A percentile compares a stretch with the other conserved stretches of the same genome.
phyloP scores from a whole-genome alignment of 2,888 invertebrate genomes.

The Nasonia oneida region DNA sequence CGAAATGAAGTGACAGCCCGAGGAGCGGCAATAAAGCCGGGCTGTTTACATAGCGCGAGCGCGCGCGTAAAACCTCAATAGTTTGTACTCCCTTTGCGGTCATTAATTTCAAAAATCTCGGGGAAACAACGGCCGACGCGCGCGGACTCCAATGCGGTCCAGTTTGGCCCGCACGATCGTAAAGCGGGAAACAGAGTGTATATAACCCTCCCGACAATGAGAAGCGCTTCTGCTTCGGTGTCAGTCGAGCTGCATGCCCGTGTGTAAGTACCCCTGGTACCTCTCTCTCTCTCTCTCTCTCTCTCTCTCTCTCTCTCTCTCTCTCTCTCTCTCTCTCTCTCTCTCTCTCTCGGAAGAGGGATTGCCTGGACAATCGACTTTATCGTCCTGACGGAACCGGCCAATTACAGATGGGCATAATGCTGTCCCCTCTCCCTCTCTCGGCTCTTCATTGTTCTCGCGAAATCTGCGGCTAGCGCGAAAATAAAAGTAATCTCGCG shows the following conservation, averaged over 20 bases:
- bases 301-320: too few relatives aligned
- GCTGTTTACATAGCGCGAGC: slow-evolving; percentile 16
- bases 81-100: slow-evolving; percentile 13
- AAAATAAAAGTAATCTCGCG: slow-evolving; percentile 30
- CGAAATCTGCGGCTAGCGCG: background rate
- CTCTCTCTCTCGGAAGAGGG: background rate
- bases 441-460: background rate
- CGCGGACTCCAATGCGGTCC: background rate
- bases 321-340: too few relatives aligned
- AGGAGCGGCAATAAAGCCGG: slow-evolving; percentile 2
- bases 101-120: slow-evolving; percentile 44
- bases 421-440: background rate
- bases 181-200: slow-evolving; percentile 11
- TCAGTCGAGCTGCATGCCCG: background rate
- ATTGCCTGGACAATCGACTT: slow-evolving; percentile 17
- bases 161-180: slow-evolving; percentile 19
- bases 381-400: slow-evolving; percentile 20
- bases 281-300: too few relatives aligned
- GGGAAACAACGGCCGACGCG: background rate
- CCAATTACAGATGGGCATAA: slow-evolving; percentile 27
- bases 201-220: background rate
- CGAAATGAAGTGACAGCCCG: slow-evolving; percentile 18
- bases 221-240: background rate
- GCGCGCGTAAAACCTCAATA: slow-evolving; percentile 33
- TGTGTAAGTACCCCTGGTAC: background rate